These are phyloP conservation scores for Aethes cnicana DNA, from an alignment of 2,888 invertebrate genomes.

Conservation along the genomic window DNA sequence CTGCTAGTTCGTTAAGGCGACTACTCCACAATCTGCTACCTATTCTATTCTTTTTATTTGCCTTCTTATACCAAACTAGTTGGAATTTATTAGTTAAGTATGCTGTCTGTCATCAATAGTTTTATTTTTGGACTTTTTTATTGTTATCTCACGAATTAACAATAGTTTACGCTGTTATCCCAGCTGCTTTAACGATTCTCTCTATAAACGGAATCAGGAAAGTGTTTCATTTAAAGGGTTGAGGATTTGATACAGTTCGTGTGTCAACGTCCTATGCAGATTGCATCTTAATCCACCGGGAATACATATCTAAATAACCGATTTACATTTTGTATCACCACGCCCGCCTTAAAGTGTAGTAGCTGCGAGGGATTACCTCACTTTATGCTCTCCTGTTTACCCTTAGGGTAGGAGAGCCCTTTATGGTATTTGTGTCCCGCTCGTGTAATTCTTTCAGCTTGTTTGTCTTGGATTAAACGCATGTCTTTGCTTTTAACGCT, in stretches of 20 bases:
- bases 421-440: conserved; percentile 69
- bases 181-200: conserved; percentile 17
- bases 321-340: conserved; percentile 65
- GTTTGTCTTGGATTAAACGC: conserved; percentile 78
- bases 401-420: conserved; percentile 55
- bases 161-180: conserved; percentile 25
- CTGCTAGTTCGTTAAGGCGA: conserved; percentile 42
- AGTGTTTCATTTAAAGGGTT: conserved; percentile 20
- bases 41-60: background rate
- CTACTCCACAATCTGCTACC: background rate
- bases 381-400: conserved; percentile 67
- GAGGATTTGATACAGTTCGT: conserved; percentile 15
- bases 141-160: conserved; percentile 12
- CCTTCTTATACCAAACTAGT: background rate
- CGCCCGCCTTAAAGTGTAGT: conserved; percentile 63
- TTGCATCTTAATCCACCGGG: conserved; percentile 57
- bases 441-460: conserved; percentile 72
- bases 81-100: too few relatives aligned
- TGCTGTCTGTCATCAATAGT: too few relatives aligned
- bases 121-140: too few relatives aligned
- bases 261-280: conserved; percentile 57
- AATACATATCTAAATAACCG: conserved; percentile 64
- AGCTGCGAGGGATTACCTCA: conserved; percentile 69
- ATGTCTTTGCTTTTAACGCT: conserved; percentile 78
- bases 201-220: conserved; percentile 21